These are phyloP conservation scores for Drosophila kohkoa DNA, from an alignment of 1,140 invertebrate species.

Conservation along the genomic window DNA sequence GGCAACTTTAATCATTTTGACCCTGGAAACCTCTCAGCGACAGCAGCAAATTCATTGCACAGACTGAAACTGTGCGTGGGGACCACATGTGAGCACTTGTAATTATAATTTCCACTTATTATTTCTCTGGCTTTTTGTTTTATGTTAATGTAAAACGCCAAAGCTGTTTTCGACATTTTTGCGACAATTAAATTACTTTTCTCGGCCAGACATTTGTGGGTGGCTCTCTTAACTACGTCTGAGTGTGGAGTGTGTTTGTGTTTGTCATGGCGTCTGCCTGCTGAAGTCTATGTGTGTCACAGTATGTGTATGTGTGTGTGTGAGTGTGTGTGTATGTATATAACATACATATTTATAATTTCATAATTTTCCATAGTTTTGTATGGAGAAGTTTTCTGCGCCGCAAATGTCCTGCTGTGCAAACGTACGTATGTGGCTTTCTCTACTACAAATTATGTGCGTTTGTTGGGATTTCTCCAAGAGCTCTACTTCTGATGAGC, in stretches of 20 bases:
- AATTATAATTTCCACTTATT: slow-evolving; percentile 81
- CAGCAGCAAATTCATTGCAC: slow-evolving; percentile 9
- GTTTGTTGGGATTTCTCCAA: slow-evolving; percentile 27
- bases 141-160: slow-evolving; percentile 73
- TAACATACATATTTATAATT: slow-evolving; percentile 77
- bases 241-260: slow-evolving; percentile 15
- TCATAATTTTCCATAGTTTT: slow-evolving; percentile 77
- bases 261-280: not conserved
- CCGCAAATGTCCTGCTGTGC: slow-evolving; percentile 75
- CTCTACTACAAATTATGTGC: slow-evolving; percentile 71
- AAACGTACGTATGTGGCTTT: slow-evolving; percentile 45
- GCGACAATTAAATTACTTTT: slow-evolving; percentile 82
- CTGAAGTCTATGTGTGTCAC: slow-evolving; percentile 9
- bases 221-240: slow-evolving; percentile 19
- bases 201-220: slow-evolving; percentile 71
- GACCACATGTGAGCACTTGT: slow-evolving; percentile 72
- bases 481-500: slow-evolving; percentile 10
- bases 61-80: slow-evolving; percentile 29
- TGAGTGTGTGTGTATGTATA: slow-evolving; percentile 15
- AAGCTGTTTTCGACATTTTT: slow-evolving; percentile 82
- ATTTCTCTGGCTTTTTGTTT: slow-evolving; percentile 64
- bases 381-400: slow-evolving; percentile 61
- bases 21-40: slow-evolving; percentile 25
- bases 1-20: slow-evolving; percentile 58
- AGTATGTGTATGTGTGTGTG: slow-evolving; percentile 14